A percentile compares a stretch with the other conserved stretches of the same genome.
These are phyloP conservation scores for Leptobrachium ailaonicum DNA, from an alignment of 2,113 vertebrate genomes.

Conservation along the genomic window DNA sequence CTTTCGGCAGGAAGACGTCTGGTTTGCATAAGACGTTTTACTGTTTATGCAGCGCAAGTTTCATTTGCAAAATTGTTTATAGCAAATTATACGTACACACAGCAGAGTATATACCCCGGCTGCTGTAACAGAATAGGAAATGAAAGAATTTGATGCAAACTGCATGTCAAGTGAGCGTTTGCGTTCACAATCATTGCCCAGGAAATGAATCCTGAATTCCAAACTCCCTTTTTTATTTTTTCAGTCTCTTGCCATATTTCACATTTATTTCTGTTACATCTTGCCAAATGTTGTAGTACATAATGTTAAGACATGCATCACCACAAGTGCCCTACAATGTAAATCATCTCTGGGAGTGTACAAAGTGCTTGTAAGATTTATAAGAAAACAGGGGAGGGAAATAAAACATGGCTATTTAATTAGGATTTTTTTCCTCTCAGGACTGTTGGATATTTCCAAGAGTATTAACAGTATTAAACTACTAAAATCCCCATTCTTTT, in stretches of 20 bases:
- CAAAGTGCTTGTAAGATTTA: too few relatives aligned
- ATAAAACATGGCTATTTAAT: too few relatives aligned
- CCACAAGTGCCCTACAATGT: too few relatives aligned
- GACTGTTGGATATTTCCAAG: too few relatives aligned
- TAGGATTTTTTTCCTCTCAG: too few relatives aligned
- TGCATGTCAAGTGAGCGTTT: neutral
- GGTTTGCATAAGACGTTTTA: neutral
- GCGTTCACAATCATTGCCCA: neutral
- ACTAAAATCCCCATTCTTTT: too few relatives aligned
- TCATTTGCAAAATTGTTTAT: constrained; percentile 12
- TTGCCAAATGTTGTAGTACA: neutral
- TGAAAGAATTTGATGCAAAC: constrained; percentile 1
- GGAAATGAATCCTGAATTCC: constrained; percentile 4
- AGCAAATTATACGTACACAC: neutral
- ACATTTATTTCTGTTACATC: neutral
- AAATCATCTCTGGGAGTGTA: too few relatives aligned
- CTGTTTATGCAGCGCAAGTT: neutral
- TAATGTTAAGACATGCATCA: too few relatives aligned
- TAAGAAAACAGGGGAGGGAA: too few relatives aligned
- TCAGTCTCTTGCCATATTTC: neutral
- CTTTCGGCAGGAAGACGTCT: too few relatives aligned
- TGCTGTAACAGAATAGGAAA: neutral
- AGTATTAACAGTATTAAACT: too few relatives aligned
- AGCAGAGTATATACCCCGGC: neutral
- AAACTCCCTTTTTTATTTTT: neutral